These are phyloP conservation scores for Adelognathus sp. DNA, from an alignment of 2,888 invertebrate species.

Conservation along the genomic window DNA sequence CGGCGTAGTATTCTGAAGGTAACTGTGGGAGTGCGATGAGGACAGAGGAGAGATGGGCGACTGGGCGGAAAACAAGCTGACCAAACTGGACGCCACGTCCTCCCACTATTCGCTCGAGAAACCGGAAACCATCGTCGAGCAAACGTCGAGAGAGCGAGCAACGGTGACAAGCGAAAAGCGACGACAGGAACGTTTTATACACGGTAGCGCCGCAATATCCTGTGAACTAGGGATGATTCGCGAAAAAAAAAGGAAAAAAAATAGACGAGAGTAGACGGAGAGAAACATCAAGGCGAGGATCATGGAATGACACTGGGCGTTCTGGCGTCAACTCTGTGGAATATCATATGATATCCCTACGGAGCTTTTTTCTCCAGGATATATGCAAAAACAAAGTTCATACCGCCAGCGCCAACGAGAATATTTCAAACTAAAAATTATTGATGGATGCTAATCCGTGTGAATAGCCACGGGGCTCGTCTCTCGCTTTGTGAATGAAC, in stretches of 20 bases:
- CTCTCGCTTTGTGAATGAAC: background rate
- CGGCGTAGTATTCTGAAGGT: background rate
- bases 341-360: conserved; percentile 2
- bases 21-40: conserved; percentile 12
- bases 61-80: conserved; percentile 43
- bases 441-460: too few species aligned
- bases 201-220: conserved; percentile 36
- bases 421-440: background rate
- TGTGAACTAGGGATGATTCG: conserved; percentile 21
- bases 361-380: background rate
- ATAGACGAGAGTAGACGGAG: background rate
- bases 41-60: background rate
- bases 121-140: conserved; percentile 43
- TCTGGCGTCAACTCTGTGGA: background rate
- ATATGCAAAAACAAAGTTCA: background rate
- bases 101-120: conserved; percentile 32
- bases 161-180: conserved; percentile 39
- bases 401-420: background rate
- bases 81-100: conserved; percentile 44
- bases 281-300: conserved; percentile 5
- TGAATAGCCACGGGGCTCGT: too few species aligned
- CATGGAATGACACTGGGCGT: background rate
- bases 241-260: conserved; percentile 22
- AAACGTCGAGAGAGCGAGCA: conserved; percentile 25
- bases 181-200: conserved; percentile 31